These are phyloP conservation scores for Ondatra zibethicus DNA, from an alignment of 2,113 vertebrate species.

Conservation along the genomic window DNA sequence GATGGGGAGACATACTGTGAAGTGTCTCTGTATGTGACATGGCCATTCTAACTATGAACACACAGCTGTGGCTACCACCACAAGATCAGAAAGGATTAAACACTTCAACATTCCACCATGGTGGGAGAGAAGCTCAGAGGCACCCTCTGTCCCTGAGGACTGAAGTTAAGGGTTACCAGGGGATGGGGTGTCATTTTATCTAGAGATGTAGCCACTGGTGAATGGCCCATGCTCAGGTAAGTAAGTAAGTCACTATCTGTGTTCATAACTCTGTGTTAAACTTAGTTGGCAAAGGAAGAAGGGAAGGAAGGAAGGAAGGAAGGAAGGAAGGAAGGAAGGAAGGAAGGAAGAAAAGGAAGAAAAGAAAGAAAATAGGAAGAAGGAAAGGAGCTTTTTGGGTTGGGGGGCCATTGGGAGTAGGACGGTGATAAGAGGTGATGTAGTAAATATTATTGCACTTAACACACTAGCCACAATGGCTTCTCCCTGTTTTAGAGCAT, in stretches of 20 bases:
- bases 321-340: not conserved
- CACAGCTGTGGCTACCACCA: not conserved
- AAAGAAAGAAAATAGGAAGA: not conserved
- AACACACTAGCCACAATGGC: not conserved
- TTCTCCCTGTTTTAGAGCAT: not conserved
- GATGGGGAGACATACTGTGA: not conserved
- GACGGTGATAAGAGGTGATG: not conserved
- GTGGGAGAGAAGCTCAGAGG: not conserved
- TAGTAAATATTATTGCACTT: not conserved
- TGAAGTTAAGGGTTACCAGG: not conserved
- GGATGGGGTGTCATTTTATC: not conserved
- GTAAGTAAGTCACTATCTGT: not conserved
- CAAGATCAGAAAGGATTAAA: not conserved
- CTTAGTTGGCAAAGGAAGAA: not conserved
- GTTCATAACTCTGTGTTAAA: not conserved
- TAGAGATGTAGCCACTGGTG: not conserved
- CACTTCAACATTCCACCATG: not conserved
- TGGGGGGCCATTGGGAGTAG: too few species aligned
- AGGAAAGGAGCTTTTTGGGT: not conserved
- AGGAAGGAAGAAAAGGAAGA: too few species aligned
- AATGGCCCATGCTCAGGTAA: not conserved
- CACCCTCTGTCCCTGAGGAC: not conserved
- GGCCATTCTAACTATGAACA: not conserved
- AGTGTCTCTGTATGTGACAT: not conserved
- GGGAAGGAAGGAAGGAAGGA: not conserved